Base-by-base conservation (phyloP, 2,113 vertebrate species). In the Proterorhinus semilunaris region DNA sequence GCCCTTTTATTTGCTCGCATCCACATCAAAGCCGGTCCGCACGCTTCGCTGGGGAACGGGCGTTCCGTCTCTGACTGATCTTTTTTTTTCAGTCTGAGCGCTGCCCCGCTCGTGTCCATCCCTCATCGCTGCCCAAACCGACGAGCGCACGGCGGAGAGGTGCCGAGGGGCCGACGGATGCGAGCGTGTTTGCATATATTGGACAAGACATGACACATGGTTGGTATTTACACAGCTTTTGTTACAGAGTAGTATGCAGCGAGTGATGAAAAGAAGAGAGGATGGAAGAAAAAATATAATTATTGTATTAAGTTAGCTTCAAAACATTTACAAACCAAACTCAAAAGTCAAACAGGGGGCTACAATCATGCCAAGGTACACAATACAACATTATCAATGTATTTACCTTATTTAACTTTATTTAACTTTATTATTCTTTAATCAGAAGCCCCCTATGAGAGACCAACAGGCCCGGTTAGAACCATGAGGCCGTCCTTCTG, bases 1-100 rank as follows among this genome's bases (percentile, higher is more conserved):
- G 83, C 72, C 83, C 80, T 87, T 89, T 87, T 89, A 89, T 90
- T 89, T 91, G 89, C 84, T 89, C 86, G 78, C 83, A 85, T 89
- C 83, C 89, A 91, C 89, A 90, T 91, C 89, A 91, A 91, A 91
- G 90, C 79, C 78, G 81, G 83, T 84, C 80, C 67, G 17, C 66
- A 66, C 72, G 75, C 83, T 90, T 78, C 80, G 42, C 43, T 66
- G 82, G 87, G 85, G 84, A 91, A 80, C 80, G 55, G 70, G 87
- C 81, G 86, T 86, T 88, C 88, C 84, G 90, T 87, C 87, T 83
- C 82, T 78, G 83, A 89, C 89, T 87, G 87, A 87, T 87, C 86
- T 72, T 75, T 79, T 75, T 79, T 78, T 86, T 85, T 83, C 80
- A 49, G 63, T 83, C 59, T 45, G 13, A 69, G 62, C 49, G 15